phyloP scores from a whole-genome alignment of 2,888 invertebrate species.

The Iphiclides podalirius region DNA sequence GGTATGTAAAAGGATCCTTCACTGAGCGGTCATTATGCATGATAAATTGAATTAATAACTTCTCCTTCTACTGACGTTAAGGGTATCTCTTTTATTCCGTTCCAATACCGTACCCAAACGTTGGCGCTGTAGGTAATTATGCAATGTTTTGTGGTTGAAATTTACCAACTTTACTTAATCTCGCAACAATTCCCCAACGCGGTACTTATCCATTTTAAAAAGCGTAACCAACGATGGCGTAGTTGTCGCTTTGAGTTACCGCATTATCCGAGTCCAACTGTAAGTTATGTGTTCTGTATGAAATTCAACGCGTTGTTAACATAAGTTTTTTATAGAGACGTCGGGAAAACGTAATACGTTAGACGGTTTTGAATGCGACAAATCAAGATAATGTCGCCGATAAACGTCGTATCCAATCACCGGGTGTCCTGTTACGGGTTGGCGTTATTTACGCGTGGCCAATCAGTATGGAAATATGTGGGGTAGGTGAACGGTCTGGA shows the following conservation, averaged over 20 bases:
- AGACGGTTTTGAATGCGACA: conserved; percentile 44
- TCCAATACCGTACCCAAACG: conserved; percentile 6
- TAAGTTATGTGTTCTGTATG: conserved; percentile 39
- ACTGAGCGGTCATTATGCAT: conserved; percentile 30
- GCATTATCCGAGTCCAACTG: neutral
- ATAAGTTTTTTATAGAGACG: conserved; percentile 42
- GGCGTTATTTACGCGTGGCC: conserved; percentile 62
- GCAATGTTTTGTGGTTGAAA: conserved; percentile 9
- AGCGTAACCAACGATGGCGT: conserved; percentile 7
- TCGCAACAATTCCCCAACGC: neutral
- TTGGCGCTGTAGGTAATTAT: conserved; percentile 12
- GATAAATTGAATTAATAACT: conserved; percentile 39
- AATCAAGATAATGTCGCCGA: conserved; percentile 65
- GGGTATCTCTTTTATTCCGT: conserved; percentile 25
- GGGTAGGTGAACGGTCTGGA: conserved; percentile 74
- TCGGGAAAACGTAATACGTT: conserved; percentile 48
- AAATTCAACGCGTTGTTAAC: conserved; percentile 12
- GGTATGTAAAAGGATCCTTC: conserved; percentile 42
- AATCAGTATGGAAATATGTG: conserved; percentile 77
- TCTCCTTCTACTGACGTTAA: conserved; percentile 31
- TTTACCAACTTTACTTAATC: neutral
- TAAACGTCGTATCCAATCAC: conserved; percentile 61
- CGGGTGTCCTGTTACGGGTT: conserved; percentile 56
- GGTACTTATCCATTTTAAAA: neutral
- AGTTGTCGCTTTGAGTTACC: conserved; percentile 5